phyloP scores from a whole-genome alignment of 2,113 vertebrate species.

The Sisor rabdophorus region DNA sequence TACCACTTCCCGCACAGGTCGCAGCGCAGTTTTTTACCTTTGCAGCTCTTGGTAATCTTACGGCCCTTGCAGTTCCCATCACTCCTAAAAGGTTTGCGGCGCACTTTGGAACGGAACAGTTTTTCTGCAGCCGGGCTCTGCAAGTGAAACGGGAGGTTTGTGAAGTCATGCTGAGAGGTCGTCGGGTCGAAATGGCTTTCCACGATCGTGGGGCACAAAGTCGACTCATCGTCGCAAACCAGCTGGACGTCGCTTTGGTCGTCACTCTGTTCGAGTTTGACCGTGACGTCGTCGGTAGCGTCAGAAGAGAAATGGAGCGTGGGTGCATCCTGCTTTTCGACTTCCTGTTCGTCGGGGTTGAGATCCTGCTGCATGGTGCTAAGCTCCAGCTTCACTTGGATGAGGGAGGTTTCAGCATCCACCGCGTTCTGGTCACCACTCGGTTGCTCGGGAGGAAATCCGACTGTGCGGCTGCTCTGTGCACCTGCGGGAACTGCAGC shows the following conservation, averaged over 20 bases:
- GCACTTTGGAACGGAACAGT: constrained; percentile 14
- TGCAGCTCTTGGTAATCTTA: neutral
- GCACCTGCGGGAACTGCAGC: neutral
- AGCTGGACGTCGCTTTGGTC: neutral
- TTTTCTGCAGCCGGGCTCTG: constrained; percentile 19
- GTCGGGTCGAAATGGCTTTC: constrained; percentile 5
- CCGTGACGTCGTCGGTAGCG: neutral
- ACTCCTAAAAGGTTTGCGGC: neutral
- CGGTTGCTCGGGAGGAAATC: neutral
- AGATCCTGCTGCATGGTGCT: constrained; percentile 13
- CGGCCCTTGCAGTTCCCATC: neutral
- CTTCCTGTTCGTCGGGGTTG: neutral
- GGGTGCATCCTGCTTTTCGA: neutral
- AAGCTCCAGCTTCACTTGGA: constrained; percentile 40
- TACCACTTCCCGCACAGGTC: constrained; percentile 39
- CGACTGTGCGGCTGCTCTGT: neutral
- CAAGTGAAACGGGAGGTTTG: constrained; percentile 2
- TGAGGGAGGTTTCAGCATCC: constrained; percentile 22
- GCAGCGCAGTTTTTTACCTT: constrained; percentile 17
- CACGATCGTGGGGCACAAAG: neutral
- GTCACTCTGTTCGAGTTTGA: constrained; percentile 21
- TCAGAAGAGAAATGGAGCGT: neutral
- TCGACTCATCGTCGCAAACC: neutral
- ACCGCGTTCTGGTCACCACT: neutral
- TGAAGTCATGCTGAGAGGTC: constrained; percentile 15